Evolutionary conservation across 2,888 invertebrate species (phyloP), one percentile per base, ranked within the genome.

Genomic region (Standfussiana lucernea): DNA sequence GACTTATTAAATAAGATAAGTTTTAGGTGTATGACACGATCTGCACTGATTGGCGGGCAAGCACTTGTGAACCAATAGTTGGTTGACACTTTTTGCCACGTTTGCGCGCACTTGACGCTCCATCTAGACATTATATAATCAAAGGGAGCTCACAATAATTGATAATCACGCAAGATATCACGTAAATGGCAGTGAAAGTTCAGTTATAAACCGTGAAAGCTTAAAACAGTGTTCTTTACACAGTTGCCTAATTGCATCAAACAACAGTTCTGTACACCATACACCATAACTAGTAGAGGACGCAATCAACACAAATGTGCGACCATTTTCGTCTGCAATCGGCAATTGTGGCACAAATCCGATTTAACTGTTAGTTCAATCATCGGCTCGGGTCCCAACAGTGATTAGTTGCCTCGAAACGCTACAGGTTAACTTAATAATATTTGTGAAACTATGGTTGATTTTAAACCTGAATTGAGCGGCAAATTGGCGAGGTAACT

Each of bases 351-450:
- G 67, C 35, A 32, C 53, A 50, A 77, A 80, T 80, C 61, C 35
- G 61, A 82, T 80, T 82, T 67, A 28, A 28, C 70, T 61, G 77
- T 80, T 75, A 75, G 72, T 69, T 61, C 81, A 80, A 69, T 79
- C 75, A 75, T 72, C 56, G 35, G 32, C n/a, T 79, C 53, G 32
- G 28, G 40, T 70, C 42, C 70, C 45, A 28, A 7, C 28, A 15
- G 24, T 77, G 66, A 81, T 71, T 62, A 47, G 53, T 50, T 50
- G 50, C 61, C 67, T 21, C 21, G 18, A 56, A 70, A 53, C 21
- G 47, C 67, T 42, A 62, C 70, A 82, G n/a, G 77, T 62, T 47
- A 61, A 56, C 53, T 42, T 32, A 70, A 67, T 67, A 28, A 40
- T 45, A 1, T 28, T 35, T 50, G 35, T 47, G 28, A 28, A 56